These are phyloP conservation scores for Pogoniulus pusillus DNA, from an alignment of 2,797 vertebrate genomes.

Conservation along the genomic window DNA sequence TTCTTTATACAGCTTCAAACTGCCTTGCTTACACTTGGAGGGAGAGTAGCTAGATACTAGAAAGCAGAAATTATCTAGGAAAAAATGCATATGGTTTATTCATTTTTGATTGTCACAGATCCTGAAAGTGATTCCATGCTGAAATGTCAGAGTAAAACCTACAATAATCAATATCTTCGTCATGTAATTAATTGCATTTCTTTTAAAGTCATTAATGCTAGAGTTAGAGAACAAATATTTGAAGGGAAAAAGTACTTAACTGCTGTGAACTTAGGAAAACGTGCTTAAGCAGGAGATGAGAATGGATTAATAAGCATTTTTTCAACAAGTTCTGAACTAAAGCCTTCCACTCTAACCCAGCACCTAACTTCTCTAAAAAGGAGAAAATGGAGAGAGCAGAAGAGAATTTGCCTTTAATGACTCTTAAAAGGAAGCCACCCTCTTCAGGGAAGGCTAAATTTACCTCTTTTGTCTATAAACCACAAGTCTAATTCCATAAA, in stretches of 20 bases:
- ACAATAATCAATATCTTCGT: background rate
- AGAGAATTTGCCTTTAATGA: background rate
- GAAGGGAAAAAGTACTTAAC: background rate
- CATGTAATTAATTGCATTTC: background rate
- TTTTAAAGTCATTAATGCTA: background rate
- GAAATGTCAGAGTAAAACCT: background rate
- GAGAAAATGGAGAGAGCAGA: background rate
- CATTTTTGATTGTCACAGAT: background rate
- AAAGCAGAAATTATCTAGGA: background rate
- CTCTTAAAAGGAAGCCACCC: background rate
- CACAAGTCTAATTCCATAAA: background rate
- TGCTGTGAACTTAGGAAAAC: background rate
- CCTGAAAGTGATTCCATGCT: background rate
- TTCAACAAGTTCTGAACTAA: background rate
- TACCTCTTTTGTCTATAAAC: background rate
- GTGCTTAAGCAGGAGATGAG: background rate
- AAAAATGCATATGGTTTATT: background rate
- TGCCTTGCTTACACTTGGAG: background rate
- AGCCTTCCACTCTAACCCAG: background rate
- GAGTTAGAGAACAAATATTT: background rate
- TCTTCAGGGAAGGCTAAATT: background rate
- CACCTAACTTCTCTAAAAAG: background rate
- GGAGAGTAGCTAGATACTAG: no score
- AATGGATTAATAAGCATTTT: background rate
- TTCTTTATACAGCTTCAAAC: background rate